Conservation (phyloP, 2,888 invertebrate genomes). For the Mantis religiosa region DNA sequence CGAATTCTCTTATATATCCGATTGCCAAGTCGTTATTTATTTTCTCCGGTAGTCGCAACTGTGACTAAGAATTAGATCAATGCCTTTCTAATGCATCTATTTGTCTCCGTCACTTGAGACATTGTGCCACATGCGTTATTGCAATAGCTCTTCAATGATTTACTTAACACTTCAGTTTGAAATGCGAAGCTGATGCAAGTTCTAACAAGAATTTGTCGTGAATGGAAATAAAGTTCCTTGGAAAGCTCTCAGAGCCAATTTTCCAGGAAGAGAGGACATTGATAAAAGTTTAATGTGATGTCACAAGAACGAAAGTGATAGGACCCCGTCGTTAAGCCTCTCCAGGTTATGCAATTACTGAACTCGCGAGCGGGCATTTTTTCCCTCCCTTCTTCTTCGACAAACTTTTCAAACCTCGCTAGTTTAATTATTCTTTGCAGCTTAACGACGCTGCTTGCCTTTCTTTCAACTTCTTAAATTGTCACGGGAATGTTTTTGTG, state of each 20-base stretch:
- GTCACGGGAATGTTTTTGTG: no score
- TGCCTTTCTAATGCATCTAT: no score
- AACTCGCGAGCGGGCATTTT: background rate
- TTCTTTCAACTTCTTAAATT: background rate
- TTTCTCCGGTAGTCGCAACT: no score
- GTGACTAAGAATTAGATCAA: no score
- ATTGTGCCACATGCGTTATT: no score
- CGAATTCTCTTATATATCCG: no score
- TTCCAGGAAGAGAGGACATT: background rate
- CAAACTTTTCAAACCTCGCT: background rate
- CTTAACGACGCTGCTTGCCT: background rate
- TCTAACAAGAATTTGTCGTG: background rate
- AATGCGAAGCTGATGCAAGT: no score
- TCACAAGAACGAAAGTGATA: background rate
- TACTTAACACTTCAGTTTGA: no score
- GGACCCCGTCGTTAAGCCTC: background rate
- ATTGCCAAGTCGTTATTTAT: no score
- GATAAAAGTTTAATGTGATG: background rate
- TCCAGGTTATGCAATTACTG: background rate
- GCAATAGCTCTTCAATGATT: no score
- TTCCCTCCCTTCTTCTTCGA: background rate
- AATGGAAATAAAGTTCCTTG: background rate
- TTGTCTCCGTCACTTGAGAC: no score
- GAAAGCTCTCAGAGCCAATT: background rate
- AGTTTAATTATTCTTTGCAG: background rate